Conservation (phyloP, 2,797 vertebrate species). For the Phrynocephalus forsythii region DNA sequence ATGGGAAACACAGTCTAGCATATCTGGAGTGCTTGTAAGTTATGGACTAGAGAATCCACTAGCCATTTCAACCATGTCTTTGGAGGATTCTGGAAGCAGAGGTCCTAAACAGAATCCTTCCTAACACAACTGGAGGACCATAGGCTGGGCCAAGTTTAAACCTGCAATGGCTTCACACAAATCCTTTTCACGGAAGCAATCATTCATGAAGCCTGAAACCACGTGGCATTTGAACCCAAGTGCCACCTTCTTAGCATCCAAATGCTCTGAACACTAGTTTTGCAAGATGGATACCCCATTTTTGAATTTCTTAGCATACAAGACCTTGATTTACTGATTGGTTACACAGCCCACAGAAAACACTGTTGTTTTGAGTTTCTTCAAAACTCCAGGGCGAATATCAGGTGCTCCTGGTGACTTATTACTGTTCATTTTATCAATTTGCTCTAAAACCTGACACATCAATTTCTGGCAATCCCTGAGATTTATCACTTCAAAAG, state of each 20-base stretch:
- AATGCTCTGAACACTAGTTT: neutral
- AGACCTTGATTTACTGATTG: slow-evolving; percentile 20
- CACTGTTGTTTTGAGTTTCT: slow-evolving; percentile 17
- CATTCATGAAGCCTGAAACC: neutral
- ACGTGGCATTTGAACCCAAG: neutral
- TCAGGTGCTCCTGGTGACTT: slow-evolving; percentile 28
- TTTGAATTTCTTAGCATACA: neutral
- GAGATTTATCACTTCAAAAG: slow-evolving; percentile 43
- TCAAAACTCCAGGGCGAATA: slow-evolving; percentile 32
- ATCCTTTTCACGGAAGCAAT: neutral
- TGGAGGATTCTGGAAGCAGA: too few relatives aligned
- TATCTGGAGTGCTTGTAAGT: too few relatives aligned
- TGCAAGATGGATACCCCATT: neutral
- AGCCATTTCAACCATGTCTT: too few relatives aligned
- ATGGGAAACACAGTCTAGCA: neutral
- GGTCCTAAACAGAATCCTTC: too few relatives aligned
- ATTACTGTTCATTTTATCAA: slow-evolving; percentile 41
- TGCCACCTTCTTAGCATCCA: too few relatives aligned
- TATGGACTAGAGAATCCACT: too few relatives aligned
- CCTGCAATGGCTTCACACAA: neutral
- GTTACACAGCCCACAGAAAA: slow-evolving; percentile 11
- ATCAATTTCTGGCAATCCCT: slow-evolving; percentile 34
- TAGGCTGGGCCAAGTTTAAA: neutral
- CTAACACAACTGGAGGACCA: too few relatives aligned
- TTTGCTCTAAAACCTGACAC: slow-evolving; percentile 44